Evolutionary conservation across 1,140 invertebrate species (phyloP), one percentile per base, ranked within the genome.

Genomic region (Sarcophaga peregrina): DNA sequence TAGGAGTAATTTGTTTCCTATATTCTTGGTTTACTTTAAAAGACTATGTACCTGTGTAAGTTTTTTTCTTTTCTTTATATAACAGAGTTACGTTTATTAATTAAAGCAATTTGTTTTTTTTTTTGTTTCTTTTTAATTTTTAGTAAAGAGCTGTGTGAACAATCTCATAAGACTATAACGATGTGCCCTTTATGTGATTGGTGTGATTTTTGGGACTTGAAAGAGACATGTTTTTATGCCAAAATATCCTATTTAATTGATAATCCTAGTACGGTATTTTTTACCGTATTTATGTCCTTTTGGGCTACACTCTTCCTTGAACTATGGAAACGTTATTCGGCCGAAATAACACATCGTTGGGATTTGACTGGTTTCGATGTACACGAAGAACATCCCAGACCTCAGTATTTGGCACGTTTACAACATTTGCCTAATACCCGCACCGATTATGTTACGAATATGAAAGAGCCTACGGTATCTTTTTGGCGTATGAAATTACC

Each of bases 241-340:
- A 93, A 93, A 86, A 92, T 97, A 13, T 97, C 97, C 0, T 98
- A 98, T 88, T 92, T 99, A 47, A 98, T 99, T 89, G 98, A 99
- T 88, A 99, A 99, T 92, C 93, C 95, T 7, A 96, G 95, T 10
- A 99, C 98, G 0, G 95, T 99, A 0, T 94, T 97, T 87, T 99
- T 99, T 91, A 96, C 98, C 48, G 94, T 97, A 72, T 97, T 99
- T 87, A 99, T 99, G 97, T 98, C 97, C 52, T 94, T 99, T 89
- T 99, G 97, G 97, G 96, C 94, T 46, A 94, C 95, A 5, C 92
- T 97, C 84, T 98, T 97, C 91, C 90, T 98, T 85, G 98, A 99
- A 92, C 92, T 98, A 83, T 99, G 98, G 98, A 98, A 99, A 91
- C 92, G 97, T 52, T 97, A 97, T 90, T 96, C 96, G 0, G 95